Percentiles rank a stretch among this genome's conserved stretches.
Conservation (phyloP, 92 coral and sea anemone genomes). For the Blastomussa wellsi region DNA sequence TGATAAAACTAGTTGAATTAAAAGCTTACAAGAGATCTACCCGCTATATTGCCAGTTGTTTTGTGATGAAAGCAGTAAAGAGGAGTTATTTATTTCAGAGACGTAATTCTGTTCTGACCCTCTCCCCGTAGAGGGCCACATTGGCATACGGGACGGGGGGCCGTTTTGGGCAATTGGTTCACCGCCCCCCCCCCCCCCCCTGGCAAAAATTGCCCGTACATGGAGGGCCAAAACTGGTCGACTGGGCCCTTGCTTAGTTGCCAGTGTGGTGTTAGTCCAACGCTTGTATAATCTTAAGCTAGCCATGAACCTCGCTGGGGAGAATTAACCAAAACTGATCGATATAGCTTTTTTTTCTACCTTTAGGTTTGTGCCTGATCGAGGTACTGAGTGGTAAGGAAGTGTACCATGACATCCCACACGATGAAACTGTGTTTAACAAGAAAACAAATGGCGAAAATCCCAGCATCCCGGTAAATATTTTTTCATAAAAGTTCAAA, state of each 20-base stretch:
- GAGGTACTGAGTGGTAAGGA: slow-evolving; percentile 62
- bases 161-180: too few species aligned
- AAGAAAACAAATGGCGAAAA: slow-evolving; percentile 48
- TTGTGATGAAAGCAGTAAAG: neutral
- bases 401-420: slow-evolving; percentile 37
- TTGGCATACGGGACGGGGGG: too few species aligned
- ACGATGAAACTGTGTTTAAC: slow-evolving; percentile 47
- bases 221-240: too few species aligned
- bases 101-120: neutral
- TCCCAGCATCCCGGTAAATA: slow-evolving; percentile 61
- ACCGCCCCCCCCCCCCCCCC: too few species aligned
- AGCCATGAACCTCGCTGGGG: neutral
- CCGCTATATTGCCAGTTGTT: neutral
- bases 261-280: too few species aligned
- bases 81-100: neutral
- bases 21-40: too few species aligned
- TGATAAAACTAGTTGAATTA: too few species aligned
- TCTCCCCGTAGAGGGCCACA: neutral
- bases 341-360: neutral
- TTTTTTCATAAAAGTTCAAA: neutral
- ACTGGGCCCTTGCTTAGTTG: too few species aligned
- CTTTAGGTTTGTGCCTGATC: slow-evolving; percentile 50
- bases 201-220: too few species aligned
- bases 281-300: neutral
- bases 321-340: too few species aligned